These are phyloP conservation scores for Sus cebifrons DNA, from an alignment of 2,797 vertebrate genomes.

Conservation along the genomic window DNA sequence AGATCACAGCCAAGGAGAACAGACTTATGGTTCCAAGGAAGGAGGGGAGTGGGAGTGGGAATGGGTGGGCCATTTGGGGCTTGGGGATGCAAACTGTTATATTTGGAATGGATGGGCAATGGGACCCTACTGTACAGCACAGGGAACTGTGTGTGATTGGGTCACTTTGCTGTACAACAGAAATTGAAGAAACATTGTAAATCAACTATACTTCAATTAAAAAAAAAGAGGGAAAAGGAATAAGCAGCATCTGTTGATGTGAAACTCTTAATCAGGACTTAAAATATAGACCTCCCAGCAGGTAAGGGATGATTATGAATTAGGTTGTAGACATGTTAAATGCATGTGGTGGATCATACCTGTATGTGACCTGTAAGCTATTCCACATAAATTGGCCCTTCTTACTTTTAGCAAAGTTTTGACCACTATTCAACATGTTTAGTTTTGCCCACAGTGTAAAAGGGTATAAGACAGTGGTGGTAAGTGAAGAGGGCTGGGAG, in stretches of 20 bases:
- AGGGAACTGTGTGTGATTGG: too few species aligned
- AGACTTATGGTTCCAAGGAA: too few species aligned
- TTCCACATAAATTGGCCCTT: constrained; percentile 12
- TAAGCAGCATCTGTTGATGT: background rate
- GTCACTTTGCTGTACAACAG: too few species aligned
- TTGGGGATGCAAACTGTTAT: too few species aligned
- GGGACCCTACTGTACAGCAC: too few species aligned
- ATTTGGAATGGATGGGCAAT: too few species aligned
- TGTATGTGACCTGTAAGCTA: background rate
- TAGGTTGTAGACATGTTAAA: background rate
- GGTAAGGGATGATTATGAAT: constrained; percentile 4
- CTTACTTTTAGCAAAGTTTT: constrained; percentile 39
- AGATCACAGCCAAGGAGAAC: too few species aligned
- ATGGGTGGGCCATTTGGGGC: too few species aligned
- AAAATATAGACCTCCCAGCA: background rate
- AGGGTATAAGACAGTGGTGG: background rate
- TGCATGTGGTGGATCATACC: too few species aligned
- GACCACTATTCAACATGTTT: background rate
- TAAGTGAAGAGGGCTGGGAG: background rate
- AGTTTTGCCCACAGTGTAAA: background rate
- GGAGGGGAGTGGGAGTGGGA: too few species aligned
- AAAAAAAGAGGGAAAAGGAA: background rate
- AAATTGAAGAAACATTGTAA: too few species aligned
- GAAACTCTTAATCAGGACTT: background rate
- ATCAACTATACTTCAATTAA: too few species aligned